Base-by-base conservation (phyloP, 1,140 invertebrate genomes). In the Plutomurus gul region DNA sequence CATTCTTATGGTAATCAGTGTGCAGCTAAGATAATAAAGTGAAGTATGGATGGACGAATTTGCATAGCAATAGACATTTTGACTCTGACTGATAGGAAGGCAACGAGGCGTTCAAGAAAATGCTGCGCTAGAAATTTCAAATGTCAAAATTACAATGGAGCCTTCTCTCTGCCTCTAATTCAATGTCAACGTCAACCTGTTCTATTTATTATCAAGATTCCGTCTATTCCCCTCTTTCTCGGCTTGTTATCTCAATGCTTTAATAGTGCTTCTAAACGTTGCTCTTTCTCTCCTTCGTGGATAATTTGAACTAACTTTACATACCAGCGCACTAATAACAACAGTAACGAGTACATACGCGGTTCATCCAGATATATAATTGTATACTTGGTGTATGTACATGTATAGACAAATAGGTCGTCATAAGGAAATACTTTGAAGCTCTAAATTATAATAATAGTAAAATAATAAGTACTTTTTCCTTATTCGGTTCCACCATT, bases 121-220 rank as follows among this genome's bases (percentile, higher is more conserved):
- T 33, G 27, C 13, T 33, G 18, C 25, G 27, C 18, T 65, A 33
- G 56, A 65, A 33, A 33, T 65, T 16, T 65, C 10, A 65, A 65
- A 33, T 65, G 56, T 27, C 25, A n/a, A 65, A 65, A 36, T 10
- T 11, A 65, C 56, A 65, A 65, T 33, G 56, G 27, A 30, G 36
- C 25, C n/a, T 13, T 13, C n/a, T 2, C 30, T 60, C 11, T 60
- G 51, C 51, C 22, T 65, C 27, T 36, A 36, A 65, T 65, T 65
- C 56, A 65, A 65, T 65, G 56, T 65, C 56, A 60, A 13, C 27
- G 51, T 60, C 51, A 65, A 36, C 56, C n/a, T 65, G 56, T 65
- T 65, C 56, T 33, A 65, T 65, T 65, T 36, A 65, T 33, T 33
- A 65, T 65, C 27, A 65, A 65, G 30, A n/a, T 65, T 65, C 56